Evolutionary conservation across 1,140 invertebrate species (phyloP), one percentile per base, ranked within the genome.

Genomic region (Zaprionus gabonicus): DNA sequence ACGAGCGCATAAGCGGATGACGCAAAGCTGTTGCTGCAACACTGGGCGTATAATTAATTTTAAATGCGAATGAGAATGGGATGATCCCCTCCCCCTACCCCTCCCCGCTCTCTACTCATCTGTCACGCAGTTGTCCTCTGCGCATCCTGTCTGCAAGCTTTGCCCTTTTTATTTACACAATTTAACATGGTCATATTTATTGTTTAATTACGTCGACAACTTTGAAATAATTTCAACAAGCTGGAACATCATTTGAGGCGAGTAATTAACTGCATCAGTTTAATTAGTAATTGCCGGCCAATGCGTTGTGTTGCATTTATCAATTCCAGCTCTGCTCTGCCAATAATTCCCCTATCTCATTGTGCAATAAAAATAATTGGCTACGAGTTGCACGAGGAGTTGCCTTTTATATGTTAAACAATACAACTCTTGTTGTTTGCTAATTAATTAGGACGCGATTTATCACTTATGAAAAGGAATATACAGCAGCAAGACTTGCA

Each of bases 1-100:
- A 80, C 76, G 83, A 80, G 70, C 84, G 84, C 79, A 80, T 88
- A 88, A 86, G 65, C 71, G 77, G 83, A 83, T 83, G 84, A 86
- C 71, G 77, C 84, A 88, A 71, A 83, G 84, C 80, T 74, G 78
- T 59, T 65, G 60, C 49, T 70, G 71, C 38, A 36, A 81, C 85
- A 88, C 80, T 83, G 56, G 84, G 68, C 81, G 83, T 87, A 87
- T 87, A 87, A 87, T 88, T 87, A 87, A 87, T 87, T 87, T 88
- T 84, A 87, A 87, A 87, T 87, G 74, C 64, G 68, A 69, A 62
- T 82, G 84, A 60, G 77, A 75, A 85, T 70, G 66, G 65, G 65
- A 69, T 55, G 46, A 28, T 64, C 49, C 44, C n/a, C 51, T 31
- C 7, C 23, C 31, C 13, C 41, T 36, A 10, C 23, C 23, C 23